Evolutionary conservation across 2,888 invertebrate genomes (phyloP), one percentile per base, ranked within the genome.

Genomic region (Synergus itoensis): DNA sequence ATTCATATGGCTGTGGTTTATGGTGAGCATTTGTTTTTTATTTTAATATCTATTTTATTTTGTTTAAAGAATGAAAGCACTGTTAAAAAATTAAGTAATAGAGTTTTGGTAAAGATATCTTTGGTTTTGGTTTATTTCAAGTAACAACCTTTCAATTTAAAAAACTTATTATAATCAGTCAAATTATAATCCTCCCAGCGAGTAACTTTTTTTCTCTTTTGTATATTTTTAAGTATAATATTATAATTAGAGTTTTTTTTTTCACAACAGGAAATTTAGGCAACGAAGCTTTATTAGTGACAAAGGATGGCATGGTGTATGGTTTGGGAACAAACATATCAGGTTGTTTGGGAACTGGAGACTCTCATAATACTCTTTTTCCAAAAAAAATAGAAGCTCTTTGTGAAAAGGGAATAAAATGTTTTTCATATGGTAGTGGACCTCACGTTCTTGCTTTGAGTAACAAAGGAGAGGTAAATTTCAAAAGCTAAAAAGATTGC

Each of bases 381-480:
- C 94, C 94, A 1, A 91, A 92, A 78, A 93, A 93, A 89, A 92
- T 95, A 5, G 93, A 93, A 60, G 88, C 87, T 1, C 89, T 95
- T 0, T 94, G 93, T 82, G 92, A 92, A 73, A 94, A 94, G 87
- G 91, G 91, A 28, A 91, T 95, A 45, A 92, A 93, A 84, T 93
- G 92, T 40, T 93, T 95, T 84, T 93, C 94, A 1, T 94, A 93
- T 90, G 94, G 94, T 0, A 93, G 93, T 87, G 94, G 94, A 12
- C 94, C 94, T 11, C 94, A 95, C 88, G 94, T 95, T 1, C 88
- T 95, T 48, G 95, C 94, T 1, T 92, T 93, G 1, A 94, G 94
- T 16, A 90, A 91, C 82, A 92, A 89, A 79, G 95, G 95, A 40
- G 92, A 93, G 83, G 91, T 91, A 28, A 3, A 43, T 53, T 28